Conservation (phyloP, 2,113 vertebrate genomes). For the Pipra filicauda region DNA sequence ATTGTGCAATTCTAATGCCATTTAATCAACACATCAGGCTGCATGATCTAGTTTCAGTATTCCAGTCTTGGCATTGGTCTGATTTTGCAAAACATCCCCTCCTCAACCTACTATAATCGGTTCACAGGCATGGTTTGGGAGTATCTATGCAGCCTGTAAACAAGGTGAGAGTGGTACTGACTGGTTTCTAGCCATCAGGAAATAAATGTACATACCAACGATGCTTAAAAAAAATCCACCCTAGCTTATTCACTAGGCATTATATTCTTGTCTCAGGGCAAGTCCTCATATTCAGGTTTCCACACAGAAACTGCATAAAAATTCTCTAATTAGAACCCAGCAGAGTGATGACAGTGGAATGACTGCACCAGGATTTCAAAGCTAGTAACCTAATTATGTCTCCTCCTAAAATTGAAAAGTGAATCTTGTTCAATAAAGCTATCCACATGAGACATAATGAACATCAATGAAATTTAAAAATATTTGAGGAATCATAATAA, state of each 20-base stretch:
- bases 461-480: background rate
- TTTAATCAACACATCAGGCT: background rate
- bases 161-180: background rate
- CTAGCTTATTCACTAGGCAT: background rate
- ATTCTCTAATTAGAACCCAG: conserved; percentile 17
- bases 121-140: background rate
- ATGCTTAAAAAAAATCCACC: background rate
- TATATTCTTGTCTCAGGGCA: background rate
- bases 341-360: background rate
- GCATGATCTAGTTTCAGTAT: background rate
- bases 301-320: background rate
- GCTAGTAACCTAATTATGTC: background rate
- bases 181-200: background rate
- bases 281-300: background rate
- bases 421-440: background rate
- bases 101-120: background rate
- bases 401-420: background rate
- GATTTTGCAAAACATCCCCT: background rate
- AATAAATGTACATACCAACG: background rate
- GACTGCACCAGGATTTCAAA: background rate
- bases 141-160: background rate
- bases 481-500: background rate
- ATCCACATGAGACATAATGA: background rate
- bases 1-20: background rate
- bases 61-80: background rate